Percentiles rank a stretch among this genome's conserved stretches.
Conservation (phyloP, 1,140 invertebrate species). For the Dreissena polymorpha region DNA sequence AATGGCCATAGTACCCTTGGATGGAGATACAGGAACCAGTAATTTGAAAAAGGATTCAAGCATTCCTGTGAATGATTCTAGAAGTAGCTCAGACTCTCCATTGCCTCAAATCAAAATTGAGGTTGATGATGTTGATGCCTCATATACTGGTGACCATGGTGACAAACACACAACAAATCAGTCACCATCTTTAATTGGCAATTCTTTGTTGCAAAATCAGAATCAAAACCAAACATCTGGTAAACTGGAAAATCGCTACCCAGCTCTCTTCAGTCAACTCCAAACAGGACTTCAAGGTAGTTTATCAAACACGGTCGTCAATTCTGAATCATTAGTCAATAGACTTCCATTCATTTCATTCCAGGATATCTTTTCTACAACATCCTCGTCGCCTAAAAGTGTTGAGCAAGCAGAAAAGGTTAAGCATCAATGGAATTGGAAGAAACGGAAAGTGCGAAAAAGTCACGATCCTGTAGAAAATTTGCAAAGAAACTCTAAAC, state of each 20-base stretch:
- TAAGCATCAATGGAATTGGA: conserved; percentile 35
- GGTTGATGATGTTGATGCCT: conserved; percentile 23
- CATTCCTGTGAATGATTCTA: neutral
- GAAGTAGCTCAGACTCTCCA: neutral
- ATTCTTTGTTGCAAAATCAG: too few species aligned
- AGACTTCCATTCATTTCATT: conserved; percentile 51
- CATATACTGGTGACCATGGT: neutral
- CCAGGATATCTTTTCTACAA: conserved; percentile 41
- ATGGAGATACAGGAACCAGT: too few species aligned
- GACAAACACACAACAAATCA: too few species aligned
- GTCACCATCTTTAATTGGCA: too few species aligned
- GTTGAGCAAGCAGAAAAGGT: neutral
- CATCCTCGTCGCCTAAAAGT: conserved; percentile 10
- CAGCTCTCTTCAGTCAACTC: conserved; percentile 51
- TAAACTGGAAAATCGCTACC: conserved; percentile 47
- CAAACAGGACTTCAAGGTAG: conserved; percentile 10
- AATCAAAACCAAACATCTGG: neutral
- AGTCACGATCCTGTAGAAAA: neutral
- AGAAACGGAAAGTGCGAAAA: conserved; percentile 28
- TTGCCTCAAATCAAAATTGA: conserved; percentile 45
- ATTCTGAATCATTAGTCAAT: conserved; percentile 37
- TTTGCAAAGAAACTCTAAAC: neutral
- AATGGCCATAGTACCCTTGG: too few species aligned
- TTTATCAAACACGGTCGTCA: neutral
- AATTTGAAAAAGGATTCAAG: neutral